phyloP scores from a whole-genome alignment of 1,140 invertebrate species.

The Diachasmimorpha longicaudata region DNA sequence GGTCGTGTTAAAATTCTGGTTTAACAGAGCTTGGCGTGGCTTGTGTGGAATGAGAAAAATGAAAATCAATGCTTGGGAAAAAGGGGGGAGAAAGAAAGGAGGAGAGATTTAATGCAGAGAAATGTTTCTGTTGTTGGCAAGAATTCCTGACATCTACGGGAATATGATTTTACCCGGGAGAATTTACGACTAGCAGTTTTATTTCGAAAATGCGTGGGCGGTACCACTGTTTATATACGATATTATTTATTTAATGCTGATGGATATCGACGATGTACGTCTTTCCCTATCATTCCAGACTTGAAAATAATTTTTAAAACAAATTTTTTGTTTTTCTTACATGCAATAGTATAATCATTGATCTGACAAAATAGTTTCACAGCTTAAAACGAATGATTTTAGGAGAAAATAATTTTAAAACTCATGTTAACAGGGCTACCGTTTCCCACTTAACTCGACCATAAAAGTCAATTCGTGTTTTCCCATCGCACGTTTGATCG shows the following conservation, averaged over 20 bases:
- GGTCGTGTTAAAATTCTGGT: slow-evolving; percentile 11
- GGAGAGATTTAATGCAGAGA: not conserved
- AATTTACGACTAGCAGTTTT: slow-evolving; percentile 10
- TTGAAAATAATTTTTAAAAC: no score
- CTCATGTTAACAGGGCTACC: no score
- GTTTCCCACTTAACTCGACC: no score
- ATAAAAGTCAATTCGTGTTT: not conserved
- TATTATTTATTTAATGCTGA: no score
- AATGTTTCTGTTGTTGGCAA: not conserved
- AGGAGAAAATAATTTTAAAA: no score
- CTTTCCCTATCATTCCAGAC: no score
- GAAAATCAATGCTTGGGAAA: slow-evolving; percentile 10
- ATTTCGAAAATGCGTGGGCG: slow-evolving; percentile 3
- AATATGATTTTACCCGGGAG: not conserved
- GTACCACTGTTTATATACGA: not conserved
- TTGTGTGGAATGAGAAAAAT: not conserved
- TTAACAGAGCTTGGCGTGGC: slow-evolving; percentile 18
- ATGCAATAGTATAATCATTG: no score
- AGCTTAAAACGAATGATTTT: no score
- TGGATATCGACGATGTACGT: not conserved
- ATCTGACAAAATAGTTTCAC: no score
- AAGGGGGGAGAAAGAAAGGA: not conserved
- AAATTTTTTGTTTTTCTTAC: no score
- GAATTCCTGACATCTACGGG: not conserved
- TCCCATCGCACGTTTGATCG: not conserved